Percentiles rank a stretch among this genome's conserved stretches.
These are phyloP conservation scores for Chromis chromis DNA, from an alignment of 2,797 vertebrate genomes.

Conservation along the genomic window DNA sequence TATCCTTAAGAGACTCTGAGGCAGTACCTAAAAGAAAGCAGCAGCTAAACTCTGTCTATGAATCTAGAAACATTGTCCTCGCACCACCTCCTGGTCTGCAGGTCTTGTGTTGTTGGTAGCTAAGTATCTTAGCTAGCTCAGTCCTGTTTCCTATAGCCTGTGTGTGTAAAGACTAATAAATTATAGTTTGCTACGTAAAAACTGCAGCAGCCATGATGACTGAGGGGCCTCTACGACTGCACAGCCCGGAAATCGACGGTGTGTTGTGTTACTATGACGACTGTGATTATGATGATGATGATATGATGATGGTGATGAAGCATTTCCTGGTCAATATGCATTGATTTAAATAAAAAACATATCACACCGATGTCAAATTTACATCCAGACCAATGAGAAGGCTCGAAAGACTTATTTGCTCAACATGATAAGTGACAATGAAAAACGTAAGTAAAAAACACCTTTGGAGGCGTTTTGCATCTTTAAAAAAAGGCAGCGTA, in stretches of 20 bases:
- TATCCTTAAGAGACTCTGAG: conserved; percentile 7
- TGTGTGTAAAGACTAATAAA: conserved; percentile 75
- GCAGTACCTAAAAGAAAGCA: neutral
- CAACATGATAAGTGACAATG: neutral
- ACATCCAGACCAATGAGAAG: conserved; percentile 7
- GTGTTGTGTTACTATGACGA: conserved; percentile 65
- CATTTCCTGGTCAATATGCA: conserved; percentile 74
- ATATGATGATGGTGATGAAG: conserved; percentile 58
- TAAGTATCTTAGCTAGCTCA: conserved; percentile 77
- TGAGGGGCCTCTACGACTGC: conserved; percentile 49
- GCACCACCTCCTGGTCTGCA: conserved; percentile 55
- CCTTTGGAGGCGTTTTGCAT: neutral
- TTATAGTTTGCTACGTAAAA: conserved; percentile 77
- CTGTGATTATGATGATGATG: conserved; percentile 62
- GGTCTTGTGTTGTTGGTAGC: conserved; percentile 73
- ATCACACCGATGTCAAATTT: conserved; percentile 62
- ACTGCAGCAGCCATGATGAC: conserved; percentile 65
- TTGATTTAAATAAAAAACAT: conserved; percentile 79
- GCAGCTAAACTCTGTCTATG: conserved; percentile 69
- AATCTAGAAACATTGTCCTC: conserved; percentile 47
- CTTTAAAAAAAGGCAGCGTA: neutral
- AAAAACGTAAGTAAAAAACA: neutral
- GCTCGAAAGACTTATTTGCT: conserved; percentile 11
- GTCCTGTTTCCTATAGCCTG: conserved; percentile 73
- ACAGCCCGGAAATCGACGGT: conserved; percentile 42